phyloP scores from a whole-genome alignment of 2,113 vertebrate species.

The Campylorhamphus procurvoides region DNA sequence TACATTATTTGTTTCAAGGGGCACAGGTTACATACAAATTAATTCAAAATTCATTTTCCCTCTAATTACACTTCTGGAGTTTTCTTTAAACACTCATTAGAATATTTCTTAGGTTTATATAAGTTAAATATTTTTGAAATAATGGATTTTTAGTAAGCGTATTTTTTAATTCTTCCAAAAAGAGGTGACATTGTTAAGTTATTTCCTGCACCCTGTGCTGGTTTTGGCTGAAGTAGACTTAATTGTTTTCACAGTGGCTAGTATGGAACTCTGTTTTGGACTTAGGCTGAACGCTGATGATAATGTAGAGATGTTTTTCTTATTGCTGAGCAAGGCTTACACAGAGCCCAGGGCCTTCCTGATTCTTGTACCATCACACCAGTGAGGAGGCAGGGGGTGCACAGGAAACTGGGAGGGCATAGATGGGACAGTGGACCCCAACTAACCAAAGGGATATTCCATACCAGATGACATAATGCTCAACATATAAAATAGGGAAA shows the following conservation, averaged over 20 bases:
- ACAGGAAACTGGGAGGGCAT: not conserved
- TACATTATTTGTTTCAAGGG: not conserved
- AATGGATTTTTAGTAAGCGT: not conserved
- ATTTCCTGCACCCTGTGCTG: not conserved
- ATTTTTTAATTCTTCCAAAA: not conserved
- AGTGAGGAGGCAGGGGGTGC: not conserved
- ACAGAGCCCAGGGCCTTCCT: not conserved
- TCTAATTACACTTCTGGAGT: not conserved
- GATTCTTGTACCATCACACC: not conserved
- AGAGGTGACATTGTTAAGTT: not conserved
- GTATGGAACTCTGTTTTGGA: not conserved
- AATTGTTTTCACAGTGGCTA: not conserved
- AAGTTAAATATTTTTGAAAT: not conserved
- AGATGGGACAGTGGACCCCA: not conserved
- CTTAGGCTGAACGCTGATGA: not conserved
- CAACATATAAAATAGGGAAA: not conserved
- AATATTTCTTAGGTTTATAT: not conserved
- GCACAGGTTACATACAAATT: not conserved
- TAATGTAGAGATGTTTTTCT: not conserved
- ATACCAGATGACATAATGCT: not conserved
- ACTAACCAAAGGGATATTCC: not conserved
- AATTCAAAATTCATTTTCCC: not conserved
- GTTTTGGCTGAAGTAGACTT: not conserved
- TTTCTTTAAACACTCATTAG: not conserved
- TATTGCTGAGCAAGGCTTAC: not conserved